These are phyloP conservation scores for Steinernema feltiae DNA, from an alignment of 1,140 invertebrate species.

Conservation along the genomic window DNA sequence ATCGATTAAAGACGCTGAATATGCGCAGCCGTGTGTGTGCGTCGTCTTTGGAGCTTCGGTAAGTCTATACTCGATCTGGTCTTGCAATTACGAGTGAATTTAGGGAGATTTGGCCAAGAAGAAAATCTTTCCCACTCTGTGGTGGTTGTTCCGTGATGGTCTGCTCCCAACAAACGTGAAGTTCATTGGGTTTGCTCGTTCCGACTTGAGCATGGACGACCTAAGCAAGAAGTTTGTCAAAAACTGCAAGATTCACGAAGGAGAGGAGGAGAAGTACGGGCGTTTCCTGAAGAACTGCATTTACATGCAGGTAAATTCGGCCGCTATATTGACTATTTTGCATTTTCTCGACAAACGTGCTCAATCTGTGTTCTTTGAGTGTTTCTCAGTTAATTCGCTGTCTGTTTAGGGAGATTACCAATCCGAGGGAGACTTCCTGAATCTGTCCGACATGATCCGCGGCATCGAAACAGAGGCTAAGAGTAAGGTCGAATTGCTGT, in stretches of 20 bases:
- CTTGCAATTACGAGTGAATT: conserved; percentile 28
- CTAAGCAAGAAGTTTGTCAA: conserved; percentile 64
- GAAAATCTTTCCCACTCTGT: conserved; percentile 96
- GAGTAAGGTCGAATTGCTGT: conserved; percentile 16
- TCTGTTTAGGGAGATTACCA: conserved; percentile 49
- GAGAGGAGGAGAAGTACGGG: conserved; percentile 71
- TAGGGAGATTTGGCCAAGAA: conserved; percentile 90
- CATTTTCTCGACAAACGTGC: no score
- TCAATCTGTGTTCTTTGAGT: no score
- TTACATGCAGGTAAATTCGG: conserved; percentile 65
- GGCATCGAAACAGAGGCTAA: conserved; percentile 48
- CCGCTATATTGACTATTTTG: neutral
- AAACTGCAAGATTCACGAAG: conserved; percentile 59
- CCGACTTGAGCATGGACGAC: conserved; percentile 71
- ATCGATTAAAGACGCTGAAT: conserved; percentile 40
- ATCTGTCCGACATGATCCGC: conserved; percentile 41
- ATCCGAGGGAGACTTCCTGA: conserved; percentile 47
- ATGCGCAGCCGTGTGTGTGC: conserved; percentile 57
- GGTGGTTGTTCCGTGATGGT: conserved; percentile 67
- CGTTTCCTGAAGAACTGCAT: conserved; percentile 80
- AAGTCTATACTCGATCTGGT: conserved; percentile 26
- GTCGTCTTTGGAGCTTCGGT: conserved; percentile 60
- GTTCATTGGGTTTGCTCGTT: conserved; percentile 88
- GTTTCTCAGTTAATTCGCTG: no score
- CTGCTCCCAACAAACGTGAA: conserved; percentile 78